Percentiles rank a stretch among this genome's conserved stretches.
These are phyloP conservation scores for Montifringilla adamsi DNA, from an alignment of 2,113 vertebrate species.

Conservation along the genomic window DNA sequence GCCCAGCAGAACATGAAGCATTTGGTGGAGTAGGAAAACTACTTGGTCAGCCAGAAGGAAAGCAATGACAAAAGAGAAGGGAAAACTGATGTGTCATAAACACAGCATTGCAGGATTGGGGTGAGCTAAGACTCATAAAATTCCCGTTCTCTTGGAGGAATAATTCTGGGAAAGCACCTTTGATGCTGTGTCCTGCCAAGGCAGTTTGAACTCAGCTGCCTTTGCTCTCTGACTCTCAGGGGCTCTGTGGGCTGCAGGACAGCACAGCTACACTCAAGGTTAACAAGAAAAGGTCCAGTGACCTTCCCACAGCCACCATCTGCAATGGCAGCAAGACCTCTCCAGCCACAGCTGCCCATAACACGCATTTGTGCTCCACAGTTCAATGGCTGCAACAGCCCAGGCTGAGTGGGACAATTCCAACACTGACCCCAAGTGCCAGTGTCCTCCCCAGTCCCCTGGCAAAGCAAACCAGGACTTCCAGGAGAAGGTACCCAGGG, in stretches of 20 bases:
- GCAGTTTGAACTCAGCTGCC: not conserved
- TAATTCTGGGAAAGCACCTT: not conserved
- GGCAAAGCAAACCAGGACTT: not conserved
- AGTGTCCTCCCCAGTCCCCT: too few species aligned
- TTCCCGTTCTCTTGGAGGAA: not conserved
- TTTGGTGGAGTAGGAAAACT: not conserved
- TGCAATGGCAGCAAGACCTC: not conserved
- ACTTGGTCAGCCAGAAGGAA: not conserved
- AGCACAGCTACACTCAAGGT: not conserved
- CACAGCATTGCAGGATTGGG: not conserved
- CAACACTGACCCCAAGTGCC: fast-evolving
- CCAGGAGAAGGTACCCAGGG: not conserved
- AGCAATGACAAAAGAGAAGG: not conserved
- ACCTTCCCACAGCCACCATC: not conserved
- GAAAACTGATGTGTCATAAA: not conserved
- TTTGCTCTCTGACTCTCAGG: not conserved
- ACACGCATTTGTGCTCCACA: not conserved
- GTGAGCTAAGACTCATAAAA: not conserved
- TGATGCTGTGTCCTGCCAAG: not conserved
- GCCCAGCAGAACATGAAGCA: not conserved
- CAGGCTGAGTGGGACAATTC: not conserved
- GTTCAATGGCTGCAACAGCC: not conserved
- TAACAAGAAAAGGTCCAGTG: not conserved
- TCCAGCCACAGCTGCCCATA: not conserved
- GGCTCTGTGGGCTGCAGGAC: not conserved